Evolutionary conservation across 2,113 vertebrate species (phyloP), one percentile per base, ranked within the genome.

Genomic region (Hippocampus comes): DNA sequence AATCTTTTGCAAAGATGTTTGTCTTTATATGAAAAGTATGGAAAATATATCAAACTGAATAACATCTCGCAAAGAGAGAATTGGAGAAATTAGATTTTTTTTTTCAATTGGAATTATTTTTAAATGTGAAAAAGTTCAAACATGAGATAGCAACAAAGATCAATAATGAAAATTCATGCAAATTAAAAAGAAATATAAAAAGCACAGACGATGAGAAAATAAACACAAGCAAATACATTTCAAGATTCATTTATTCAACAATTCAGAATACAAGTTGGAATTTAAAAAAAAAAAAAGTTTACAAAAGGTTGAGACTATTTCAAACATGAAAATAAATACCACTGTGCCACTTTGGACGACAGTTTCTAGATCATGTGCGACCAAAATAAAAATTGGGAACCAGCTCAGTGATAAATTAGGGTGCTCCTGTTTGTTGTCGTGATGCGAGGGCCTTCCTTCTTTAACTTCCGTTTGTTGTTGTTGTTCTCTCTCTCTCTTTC

Each of bases 211-310:
- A 25, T 27, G 12, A 23, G 23, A 59, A 30, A 17, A 30, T 60
- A 60, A 30, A n/a, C 53, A n/a, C 5, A 61, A 14, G 27, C 15
- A 61, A 61, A 30, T 27, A 15, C 18, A 18, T 61, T 27, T 43
- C 15, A 55, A 75, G 17, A n/a, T 21, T 48, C 48, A 49, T 84
- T 87, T 88, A 84, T 87, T 87, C 23, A 46, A 4, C 63, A 30
- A 60, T 60, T 61, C 27, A 9, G 7, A 61, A 34, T 59, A 34
- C 23, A 25, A 27, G 23, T 59, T 59, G 14, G 23, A 56, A 56
- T 21, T 21, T 8, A 60, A 21, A 14, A 46, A 65, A 38, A 9
- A 68, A 34, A 51, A 53, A 17, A 21, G 23, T 61, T 74, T 81
- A 81, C 4, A 83, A 68, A 68, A 10, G 18, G 20, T 30, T 14